These are phyloP conservation scores for Steinernema khuongi DNA, from an alignment of 1,140 invertebrate species.

Conservation along the genomic window DNA sequence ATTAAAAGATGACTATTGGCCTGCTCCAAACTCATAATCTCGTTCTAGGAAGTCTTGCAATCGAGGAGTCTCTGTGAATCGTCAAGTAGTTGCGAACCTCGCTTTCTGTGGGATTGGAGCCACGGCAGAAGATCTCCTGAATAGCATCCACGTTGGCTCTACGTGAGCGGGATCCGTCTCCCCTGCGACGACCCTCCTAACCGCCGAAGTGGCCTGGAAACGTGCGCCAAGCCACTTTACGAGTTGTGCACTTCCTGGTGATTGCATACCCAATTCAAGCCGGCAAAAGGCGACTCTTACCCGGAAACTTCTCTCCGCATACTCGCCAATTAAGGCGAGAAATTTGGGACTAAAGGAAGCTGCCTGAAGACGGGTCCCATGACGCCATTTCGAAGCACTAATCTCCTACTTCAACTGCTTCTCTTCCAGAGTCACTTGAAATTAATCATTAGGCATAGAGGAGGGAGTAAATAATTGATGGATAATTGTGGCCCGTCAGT, in stretches of 20 bases:
- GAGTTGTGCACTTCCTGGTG: slow-evolving; percentile 50
- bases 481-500: too few species aligned
- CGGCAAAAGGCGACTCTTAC: not conserved
- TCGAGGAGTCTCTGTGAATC: too few species aligned
- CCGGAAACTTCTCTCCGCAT: not conserved
- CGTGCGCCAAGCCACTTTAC: slow-evolving; percentile 39
- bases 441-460: not conserved
- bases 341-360: too few species aligned
- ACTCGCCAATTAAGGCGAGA: slow-evolving; percentile 16
- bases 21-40: too few species aligned
- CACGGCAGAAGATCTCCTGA: too few species aligned
- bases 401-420: too few species aligned
- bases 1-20: too few species aligned
- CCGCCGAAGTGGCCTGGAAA: slow-evolving; percentile 26
- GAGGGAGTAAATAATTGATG: slow-evolving; percentile 1
- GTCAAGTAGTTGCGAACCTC: too few species aligned
- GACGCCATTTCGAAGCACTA: too few species aligned
- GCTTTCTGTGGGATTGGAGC: too few species aligned
- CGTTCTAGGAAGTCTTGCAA: too few species aligned
- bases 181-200: slow-evolving; percentile 36
- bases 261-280: not conserved
- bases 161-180: slow-evolving; percentile 46
- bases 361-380: too few species aligned
- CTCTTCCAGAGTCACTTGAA: slow-evolving; percentile 21
- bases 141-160: slow-evolving; percentile 45